Base-by-base conservation (phyloP, 2,797 vertebrate genomes). In the Chaenodraco wilsoni region DNA sequence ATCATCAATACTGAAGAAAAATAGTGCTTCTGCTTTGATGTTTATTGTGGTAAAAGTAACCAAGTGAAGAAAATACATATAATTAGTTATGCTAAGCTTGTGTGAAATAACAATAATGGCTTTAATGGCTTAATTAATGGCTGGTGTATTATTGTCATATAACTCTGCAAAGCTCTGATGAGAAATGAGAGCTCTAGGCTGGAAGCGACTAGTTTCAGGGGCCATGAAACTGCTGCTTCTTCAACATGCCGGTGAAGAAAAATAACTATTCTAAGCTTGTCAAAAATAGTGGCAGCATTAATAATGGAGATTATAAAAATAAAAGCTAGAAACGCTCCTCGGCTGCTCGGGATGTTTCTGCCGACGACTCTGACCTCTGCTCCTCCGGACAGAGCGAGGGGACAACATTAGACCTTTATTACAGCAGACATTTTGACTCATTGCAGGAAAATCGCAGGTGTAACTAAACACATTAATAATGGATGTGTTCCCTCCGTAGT, bases 231-330 rank as follows among this genome's bases (percentile, higher is more conserved):
- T 5, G 27, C 27, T 27, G 4, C 27, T 27, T 54, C 66, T 49
- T 70, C 69, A 63, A 72, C 66, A 72, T 57, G 59, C 46, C 65
- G 58, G 63, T 58, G 59, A 62, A 77, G 73, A 70, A 74, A 82
- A 54, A 14, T 9, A 54, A 66, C 15, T 68, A 40, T 80, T 51
- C 52, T 57, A 17, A 58, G 59, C 46, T 37, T 37, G 6, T 37
- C 33, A 62, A 59, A 80, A 78, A 55, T 45, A 9, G 62, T 69
- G 76, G 48, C 68, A 52, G 37, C 65, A 67, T 65, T 70, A 76
- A 76, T 72, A 58, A 71, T 50, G 19, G 48, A 50, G 8, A 37
- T 9, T 37, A 37, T 37, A 37, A 9, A 37, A 37, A 37, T 7
- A 37, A 37, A 37, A 9, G 33, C 33, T 37, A 37, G 33, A 37